A percentile compares a stretch with the other conserved stretches of the same genome.
Conservation (phyloP, 1,140 invertebrate species). For the Portunus trituberculatus region DNA sequence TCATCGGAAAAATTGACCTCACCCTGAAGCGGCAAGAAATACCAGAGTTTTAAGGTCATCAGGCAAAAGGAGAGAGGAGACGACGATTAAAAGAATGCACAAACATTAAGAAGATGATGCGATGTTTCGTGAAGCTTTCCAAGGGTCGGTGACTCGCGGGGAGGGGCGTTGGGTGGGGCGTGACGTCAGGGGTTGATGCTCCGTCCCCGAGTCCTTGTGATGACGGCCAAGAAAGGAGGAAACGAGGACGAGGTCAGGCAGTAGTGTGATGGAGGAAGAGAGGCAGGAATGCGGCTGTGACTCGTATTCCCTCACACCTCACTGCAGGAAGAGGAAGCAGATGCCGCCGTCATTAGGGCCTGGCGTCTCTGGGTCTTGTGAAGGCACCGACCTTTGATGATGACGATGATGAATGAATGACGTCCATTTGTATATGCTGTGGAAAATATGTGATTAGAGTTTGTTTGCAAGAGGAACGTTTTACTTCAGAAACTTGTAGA, state of each 20-base stretch:
- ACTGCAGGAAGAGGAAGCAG: not conserved
- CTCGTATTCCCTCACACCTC: not conserved
- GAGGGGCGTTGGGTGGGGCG: not conserved
- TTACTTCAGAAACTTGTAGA: no score
- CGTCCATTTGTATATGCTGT: no score
- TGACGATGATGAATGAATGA: not conserved
- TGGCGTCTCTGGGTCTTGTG: not conserved
- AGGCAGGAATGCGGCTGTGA: slow-evolving; percentile 7
- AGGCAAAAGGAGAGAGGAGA: not conserved
- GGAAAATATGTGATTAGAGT: no score
- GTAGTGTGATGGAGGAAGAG: not conserved
- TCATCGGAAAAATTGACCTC: not conserved
- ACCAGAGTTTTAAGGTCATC: not conserved
- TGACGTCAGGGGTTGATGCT: not conserved
- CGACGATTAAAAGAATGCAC: not conserved
- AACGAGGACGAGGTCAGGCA: slow-evolving; percentile 9
- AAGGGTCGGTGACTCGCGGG: not conserved
- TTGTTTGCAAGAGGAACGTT: no score
- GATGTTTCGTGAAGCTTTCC: slow-evolving; percentile 20
- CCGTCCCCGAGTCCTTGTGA: not conserved
- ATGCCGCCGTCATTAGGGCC: not conserved
- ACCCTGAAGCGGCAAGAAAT: not conserved
- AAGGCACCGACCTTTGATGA: not conserved
- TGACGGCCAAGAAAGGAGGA: slow-evolving; percentile 9
- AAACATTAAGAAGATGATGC: not conserved